Conservation (phyloP, 2,113 vertebrate species). For the Apodemus sylvaticus region DNA sequence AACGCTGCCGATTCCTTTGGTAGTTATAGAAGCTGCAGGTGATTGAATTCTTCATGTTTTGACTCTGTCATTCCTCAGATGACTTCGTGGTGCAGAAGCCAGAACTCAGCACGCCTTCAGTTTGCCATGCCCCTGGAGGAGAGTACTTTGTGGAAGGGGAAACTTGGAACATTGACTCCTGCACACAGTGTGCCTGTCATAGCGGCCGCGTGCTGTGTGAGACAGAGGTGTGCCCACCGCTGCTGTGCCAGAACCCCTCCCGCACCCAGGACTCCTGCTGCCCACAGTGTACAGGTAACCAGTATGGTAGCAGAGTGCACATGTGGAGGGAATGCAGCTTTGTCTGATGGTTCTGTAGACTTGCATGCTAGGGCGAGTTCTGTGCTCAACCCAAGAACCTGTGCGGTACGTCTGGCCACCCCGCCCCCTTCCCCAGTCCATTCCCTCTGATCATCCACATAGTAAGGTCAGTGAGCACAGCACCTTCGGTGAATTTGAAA, state of each 20-base stretch:
- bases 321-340: fast-evolving
- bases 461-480: fast-evolving
- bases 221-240: slow-evolving; percentile 93
- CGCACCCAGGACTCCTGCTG: slow-evolving; percentile 94
- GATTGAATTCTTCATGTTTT: neutral
- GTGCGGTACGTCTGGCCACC: neutral
- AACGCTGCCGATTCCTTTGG: neutral
- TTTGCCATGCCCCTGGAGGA: slow-evolving; percentile 93
- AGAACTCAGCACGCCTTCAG: slow-evolving; percentile 88
- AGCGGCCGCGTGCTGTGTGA: slow-evolving; percentile 93
- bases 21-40: neutral
- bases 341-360: fast-evolving
- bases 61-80: slow-evolving; percentile 82
- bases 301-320: fast-evolving
- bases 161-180: slow-evolving; percentile 94
- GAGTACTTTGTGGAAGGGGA: slow-evolving; percentile 94
- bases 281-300: slow-evolving; percentile 91
- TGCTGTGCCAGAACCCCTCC: slow-evolving; percentile 92
- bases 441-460: neutral
- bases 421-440: neutral
- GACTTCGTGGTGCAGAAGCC: slow-evolving; percentile 89
- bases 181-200: slow-evolving; percentile 93
- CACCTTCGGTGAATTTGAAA: neutral
- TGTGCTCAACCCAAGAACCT: neutral
- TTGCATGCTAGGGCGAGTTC: neutral